Conservation (phyloP, 1,140 invertebrate species). For the Drosophila sp. region DNA sequence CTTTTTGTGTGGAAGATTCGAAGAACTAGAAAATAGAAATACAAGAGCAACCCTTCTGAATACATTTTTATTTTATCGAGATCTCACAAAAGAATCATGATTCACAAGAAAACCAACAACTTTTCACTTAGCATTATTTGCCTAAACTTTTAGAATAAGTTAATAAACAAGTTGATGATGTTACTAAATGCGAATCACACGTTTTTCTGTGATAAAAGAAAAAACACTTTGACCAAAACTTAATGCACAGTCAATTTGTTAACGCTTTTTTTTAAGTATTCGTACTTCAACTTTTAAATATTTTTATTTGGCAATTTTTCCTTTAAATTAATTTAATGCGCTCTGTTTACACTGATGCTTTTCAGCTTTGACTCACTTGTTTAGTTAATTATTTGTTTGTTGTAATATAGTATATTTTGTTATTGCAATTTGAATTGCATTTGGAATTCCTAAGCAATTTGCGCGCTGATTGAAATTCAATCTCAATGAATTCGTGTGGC, state of each 20-base stretch:
- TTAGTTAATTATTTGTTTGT: slow-evolving; percentile 34
- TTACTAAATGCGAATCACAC: slow-evolving; percentile 36
- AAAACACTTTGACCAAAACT: not conserved
- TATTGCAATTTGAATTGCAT: slow-evolving; percentile 68
- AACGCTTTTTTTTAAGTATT: not conserved
- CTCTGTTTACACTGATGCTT: slow-evolving; percentile 34
- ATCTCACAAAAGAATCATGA: slow-evolving; percentile 25
- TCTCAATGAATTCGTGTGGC: slow-evolving; percentile 15
- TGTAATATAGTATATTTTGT: slow-evolving; percentile 48
- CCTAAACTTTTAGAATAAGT: slow-evolving; percentile 29
- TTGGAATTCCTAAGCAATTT: slow-evolving; percentile 67
- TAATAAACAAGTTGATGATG: slow-evolving; percentile 49
- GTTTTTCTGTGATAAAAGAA: slow-evolving; percentile 11
- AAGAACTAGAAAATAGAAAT: slow-evolving; percentile 4
- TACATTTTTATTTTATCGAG: slow-evolving; percentile 27
- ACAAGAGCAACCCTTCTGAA: slow-evolving; percentile 2
- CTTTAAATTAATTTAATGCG: slow-evolving; percentile 66
- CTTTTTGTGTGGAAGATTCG: not conserved
- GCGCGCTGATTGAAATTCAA: slow-evolving; percentile 71
- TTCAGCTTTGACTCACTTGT: slow-evolving; percentile 24
- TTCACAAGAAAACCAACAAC: slow-evolving; percentile 15
- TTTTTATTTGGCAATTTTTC: slow-evolving; percentile 62
- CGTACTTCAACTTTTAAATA: slow-evolving; percentile 2
- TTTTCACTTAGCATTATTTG: slow-evolving; percentile 40
- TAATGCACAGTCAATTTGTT: slow-evolving; percentile 30